Evolutionary conservation across 2,888 invertebrate genomes (phyloP), one percentile per base, ranked within the genome.

Genomic region (Rhopalosiphum nymphaeae): DNA sequence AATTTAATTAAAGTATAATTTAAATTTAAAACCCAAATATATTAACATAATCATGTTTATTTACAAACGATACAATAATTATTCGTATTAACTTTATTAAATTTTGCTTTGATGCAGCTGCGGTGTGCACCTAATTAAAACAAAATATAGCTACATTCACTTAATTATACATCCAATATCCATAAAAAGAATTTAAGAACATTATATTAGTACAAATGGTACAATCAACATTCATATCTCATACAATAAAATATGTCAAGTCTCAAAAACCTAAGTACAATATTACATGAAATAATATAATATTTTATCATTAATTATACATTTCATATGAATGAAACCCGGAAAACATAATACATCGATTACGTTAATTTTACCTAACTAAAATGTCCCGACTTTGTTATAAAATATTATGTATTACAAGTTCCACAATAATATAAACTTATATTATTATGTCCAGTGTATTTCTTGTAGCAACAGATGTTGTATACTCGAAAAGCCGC

Each of bases 401-500:
- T 36, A 78, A 7, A 21, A 36, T 78, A 78, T 36, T 36, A 67
- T n/a, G n/a, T 78, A 21, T 36, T 78, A 42, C 36, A 36, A 78
- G 36, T 78, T 78, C 9, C 21, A 78, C 36, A 78, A 78, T 36
- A 78, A 36, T 78, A 78, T 78, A 78, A 36, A 78, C 78, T 36
- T 78, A 44, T 13, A 44, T 44, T 46, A 86, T 86, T 46, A 46
- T 78, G 36, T 36, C 78, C 36, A 78, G 78, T 78, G 21, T 36
- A 78, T 78, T 78, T 78, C 36, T 21, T 78, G 67, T 78, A 78
- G 78, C 78, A 78, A 21, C 78, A 78, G 78, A 78, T 78, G 78
- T 78, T 78, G 21, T 78, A 3, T 36, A 78, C 36, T 36, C 21
- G 36, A 36, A 36, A 36, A 78, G 21, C 21, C 36, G 78, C 36